phyloP scores from a whole-genome alignment of 2,888 invertebrate genomes.

The Rhingia rostrata region DNA sequence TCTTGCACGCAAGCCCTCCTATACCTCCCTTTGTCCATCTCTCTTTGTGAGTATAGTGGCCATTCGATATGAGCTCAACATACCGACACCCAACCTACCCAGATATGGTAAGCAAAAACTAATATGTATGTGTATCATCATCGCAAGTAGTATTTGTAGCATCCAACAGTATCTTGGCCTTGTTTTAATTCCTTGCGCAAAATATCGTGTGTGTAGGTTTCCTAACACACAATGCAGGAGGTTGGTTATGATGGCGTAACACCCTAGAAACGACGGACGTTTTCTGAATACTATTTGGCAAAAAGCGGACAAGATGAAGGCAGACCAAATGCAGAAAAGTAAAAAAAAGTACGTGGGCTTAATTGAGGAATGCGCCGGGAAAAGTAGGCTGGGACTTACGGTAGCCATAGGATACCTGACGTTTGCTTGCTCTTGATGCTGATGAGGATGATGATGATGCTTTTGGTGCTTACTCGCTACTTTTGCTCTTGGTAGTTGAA shows the following conservation, averaged over 20 bases:
- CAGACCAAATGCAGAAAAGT: conserved; percentile 38
- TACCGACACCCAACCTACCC: conserved; percentile 1
- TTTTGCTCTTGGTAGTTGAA: conserved; percentile 17
- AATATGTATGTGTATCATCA: conserved; percentile 41
- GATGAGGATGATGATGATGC: conserved; percentile 48
- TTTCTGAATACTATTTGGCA: conserved; percentile 7
- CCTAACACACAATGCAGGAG: conserved; percentile 49
- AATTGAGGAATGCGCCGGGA: conserved; percentile 34
- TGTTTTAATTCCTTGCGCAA: conserved; percentile 70
- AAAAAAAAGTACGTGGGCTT: conserved; percentile 42
- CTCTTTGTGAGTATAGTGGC: conserved; percentile 51
- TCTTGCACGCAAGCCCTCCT: conserved; percentile 66
- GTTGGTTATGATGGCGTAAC: conserved; percentile 36
- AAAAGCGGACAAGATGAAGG: conserved; percentile 50
- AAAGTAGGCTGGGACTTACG: conserved; percentile 55
- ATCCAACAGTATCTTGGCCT: conserved; percentile 64
- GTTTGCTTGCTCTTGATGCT: conserved; percentile 53
- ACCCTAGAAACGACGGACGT: conserved; percentile 11
- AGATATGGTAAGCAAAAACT: conserved; percentile 58
- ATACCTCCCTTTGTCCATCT: conserved; percentile 52
- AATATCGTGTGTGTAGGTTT: conserved; percentile 64
- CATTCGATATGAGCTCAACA: conserved; percentile 55
- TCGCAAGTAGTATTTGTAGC: conserved; percentile 55
- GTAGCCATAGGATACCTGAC: conserved; percentile 59
- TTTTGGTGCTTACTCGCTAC: conserved; percentile 52